A percentile compares a stretch with the other conserved stretches of the same genome.
Conservation (phyloP, 2,797 vertebrate genomes). For the Amphiprion clarkii region DNA sequence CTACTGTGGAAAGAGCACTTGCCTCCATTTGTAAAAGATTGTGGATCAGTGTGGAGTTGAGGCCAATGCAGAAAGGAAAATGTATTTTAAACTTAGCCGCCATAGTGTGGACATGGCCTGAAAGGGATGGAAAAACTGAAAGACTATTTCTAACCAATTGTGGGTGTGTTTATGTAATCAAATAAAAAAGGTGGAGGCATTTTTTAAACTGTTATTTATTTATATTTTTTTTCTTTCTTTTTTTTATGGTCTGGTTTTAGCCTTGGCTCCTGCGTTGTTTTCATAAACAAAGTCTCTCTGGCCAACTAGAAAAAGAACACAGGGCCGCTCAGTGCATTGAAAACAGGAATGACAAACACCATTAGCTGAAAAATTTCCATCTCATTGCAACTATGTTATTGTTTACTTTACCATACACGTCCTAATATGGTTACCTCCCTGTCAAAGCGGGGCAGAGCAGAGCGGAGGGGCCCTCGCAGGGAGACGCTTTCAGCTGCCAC, state of each 20-base stretch:
- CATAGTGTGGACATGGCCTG: constrained; percentile 13
- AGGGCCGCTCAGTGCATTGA: constrained; percentile 80
- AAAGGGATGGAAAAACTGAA: constrained; percentile 35
- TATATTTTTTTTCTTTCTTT: constrained; percentile 59
- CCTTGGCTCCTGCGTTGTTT: constrained; percentile 82
- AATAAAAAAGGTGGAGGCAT: constrained; percentile 76
- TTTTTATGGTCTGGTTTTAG: constrained; percentile 75
- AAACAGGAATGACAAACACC: constrained; percentile 92
- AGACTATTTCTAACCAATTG: constrained; percentile 57
- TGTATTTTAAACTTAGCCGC: constrained; percentile 24
- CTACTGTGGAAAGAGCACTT: not conserved
- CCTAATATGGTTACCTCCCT: constrained; percentile 98
- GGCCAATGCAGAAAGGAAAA: not conserved
- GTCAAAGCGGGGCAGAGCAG: constrained; percentile 85
- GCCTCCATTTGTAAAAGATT: not conserved
- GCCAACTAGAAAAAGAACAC: constrained; percentile 77
- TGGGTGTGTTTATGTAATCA: constrained; percentile 77
- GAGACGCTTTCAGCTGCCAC: constrained; percentile 90
- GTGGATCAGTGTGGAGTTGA: not conserved
- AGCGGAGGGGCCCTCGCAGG: constrained; percentile 89
- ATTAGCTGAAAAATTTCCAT: constrained; percentile 92
- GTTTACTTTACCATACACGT: constrained; percentile 97
- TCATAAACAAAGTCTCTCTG: constrained; percentile 83
- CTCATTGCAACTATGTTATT: constrained; percentile 97
- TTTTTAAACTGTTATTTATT: constrained; percentile 80